Evolutionary conservation across 64 coral and sea anemone species (phyloP).

Genomic region (Trachythela sp.): DNA sequence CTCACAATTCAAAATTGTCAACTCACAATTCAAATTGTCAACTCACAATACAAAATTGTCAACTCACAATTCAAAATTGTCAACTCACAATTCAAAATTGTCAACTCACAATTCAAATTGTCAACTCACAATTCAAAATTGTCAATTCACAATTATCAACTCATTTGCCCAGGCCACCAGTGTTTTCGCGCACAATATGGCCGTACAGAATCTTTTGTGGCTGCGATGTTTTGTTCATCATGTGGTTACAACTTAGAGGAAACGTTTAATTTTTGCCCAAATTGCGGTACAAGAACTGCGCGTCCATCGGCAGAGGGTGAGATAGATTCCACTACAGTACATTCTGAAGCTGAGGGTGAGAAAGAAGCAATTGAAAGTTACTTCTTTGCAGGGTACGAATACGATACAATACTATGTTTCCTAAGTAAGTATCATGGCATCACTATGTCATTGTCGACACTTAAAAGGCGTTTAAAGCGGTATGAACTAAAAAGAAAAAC

Average conservation of each 20-base stretch:
- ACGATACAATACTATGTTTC: conserved; percentile 7
- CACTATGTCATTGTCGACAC: conserved; percentile 43
- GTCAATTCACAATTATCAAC: too few species aligned
- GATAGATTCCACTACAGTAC: not conserved
- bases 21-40: too few species aligned
- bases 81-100: too few species aligned
- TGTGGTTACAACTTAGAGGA: not conserved
- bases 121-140: too few species aligned
- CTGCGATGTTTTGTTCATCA: too few species aligned
- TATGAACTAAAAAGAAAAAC: conserved; percentile 12
- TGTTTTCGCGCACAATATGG: too few species aligned
- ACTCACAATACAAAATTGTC: too few species aligned
- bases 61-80: too few species aligned
- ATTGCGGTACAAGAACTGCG: not conserved
- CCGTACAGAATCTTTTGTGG: too few species aligned
- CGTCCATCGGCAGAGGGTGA: not conserved
- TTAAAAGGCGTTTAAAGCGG: not conserved
- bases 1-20: too few species aligned
- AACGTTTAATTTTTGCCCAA: not conserved
- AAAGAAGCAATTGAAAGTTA: conserved; percentile 33
- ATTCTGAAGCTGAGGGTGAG: not conserved
- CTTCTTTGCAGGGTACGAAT: not conserved
- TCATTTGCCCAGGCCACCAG: too few species aligned
- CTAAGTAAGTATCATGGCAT: conserved; percentile 38
- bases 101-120: too few species aligned